phyloP scores from a whole-genome alignment of 2,113 vertebrate species.

The Tenrec ecaudatus region DNA sequence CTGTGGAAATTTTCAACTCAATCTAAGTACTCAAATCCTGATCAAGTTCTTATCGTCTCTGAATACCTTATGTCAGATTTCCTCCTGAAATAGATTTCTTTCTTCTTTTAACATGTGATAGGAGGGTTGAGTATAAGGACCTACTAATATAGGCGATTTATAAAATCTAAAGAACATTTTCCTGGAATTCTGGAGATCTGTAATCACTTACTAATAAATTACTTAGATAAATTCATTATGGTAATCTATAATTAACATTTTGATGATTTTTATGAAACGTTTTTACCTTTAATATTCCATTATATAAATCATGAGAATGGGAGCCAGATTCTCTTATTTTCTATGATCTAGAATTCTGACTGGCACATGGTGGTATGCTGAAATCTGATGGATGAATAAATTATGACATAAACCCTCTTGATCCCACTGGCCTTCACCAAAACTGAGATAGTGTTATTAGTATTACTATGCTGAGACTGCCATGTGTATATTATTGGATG shows the following conservation, averaged over 20 bases:
- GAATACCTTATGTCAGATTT: background rate
- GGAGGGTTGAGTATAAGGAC: background rate
- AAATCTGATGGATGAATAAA: background rate
- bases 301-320: background rate
- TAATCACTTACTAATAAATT: background rate
- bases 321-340: background rate
- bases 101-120: background rate
- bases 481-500: background rate
- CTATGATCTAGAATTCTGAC: background rate
- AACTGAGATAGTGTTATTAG: background rate
- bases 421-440: background rate
- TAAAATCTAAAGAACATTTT: background rate
- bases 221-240: background rate
- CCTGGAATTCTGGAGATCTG: background rate
- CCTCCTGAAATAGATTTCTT: background rate
- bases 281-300: background rate
- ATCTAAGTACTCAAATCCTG: background rate
- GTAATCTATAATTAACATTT: background rate
- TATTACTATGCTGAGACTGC: background rate
- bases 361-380: background rate
- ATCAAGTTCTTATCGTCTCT: background rate
- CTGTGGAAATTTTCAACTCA: conserved; percentile 18
- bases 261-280: background rate
- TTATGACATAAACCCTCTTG: background rate
- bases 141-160: background rate